Evolutionary conservation across 1,140 invertebrate species (phyloP).

Genomic region (Chlorops oryzae): DNA sequence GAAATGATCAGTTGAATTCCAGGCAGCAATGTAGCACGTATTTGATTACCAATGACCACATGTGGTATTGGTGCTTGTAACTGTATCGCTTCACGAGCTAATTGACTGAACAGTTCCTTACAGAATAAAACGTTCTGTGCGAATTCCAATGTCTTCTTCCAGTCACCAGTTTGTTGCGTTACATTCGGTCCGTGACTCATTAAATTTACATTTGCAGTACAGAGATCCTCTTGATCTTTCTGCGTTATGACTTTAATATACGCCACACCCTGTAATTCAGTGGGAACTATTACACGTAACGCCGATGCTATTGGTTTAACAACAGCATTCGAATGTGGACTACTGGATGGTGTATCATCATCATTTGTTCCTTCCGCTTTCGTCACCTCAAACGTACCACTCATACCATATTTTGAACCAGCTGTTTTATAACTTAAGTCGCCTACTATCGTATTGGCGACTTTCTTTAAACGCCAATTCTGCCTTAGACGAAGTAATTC

Average conservation of each 20-base stretch:
- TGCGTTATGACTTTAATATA: conserved; percentile 93
- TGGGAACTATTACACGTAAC: conserved; percentile 83
- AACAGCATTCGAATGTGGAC: conserved; percentile 13
- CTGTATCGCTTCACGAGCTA: conserved; percentile 91
- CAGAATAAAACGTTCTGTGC: conserved; percentile 97
- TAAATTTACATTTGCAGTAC: conserved; percentile 69
- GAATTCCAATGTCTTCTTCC: conserved; percentile 91
- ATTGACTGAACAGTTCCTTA: conserved; percentile 91
- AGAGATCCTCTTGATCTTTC: conserved; percentile 83
- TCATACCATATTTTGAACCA: conserved; percentile 87
- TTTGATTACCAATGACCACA: conserved; percentile 95
- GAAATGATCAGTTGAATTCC: conserved; percentile 83
- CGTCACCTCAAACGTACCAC: conserved; percentile 92
- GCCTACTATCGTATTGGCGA: conserved; percentile 90
- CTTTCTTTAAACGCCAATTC: conserved; percentile 93
- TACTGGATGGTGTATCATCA: conserved; percentile 57
- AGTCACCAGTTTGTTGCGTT: conserved; percentile 62
- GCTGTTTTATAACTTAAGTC: conserved; percentile 92
- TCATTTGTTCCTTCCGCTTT: conserved; percentile 88
- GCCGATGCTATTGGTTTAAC: conserved; percentile 57
- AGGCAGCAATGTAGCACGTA: conserved; percentile 90
- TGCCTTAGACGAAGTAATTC: conserved; percentile 84
- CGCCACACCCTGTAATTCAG: conserved; percentile 89
- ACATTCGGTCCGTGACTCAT: conserved; percentile 60
- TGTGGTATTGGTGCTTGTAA: conserved; percentile 88